Evolutionary conservation across 2,113 vertebrate genomes (phyloP).

Genomic region (Shinisaurus crocodilurus): DNA sequence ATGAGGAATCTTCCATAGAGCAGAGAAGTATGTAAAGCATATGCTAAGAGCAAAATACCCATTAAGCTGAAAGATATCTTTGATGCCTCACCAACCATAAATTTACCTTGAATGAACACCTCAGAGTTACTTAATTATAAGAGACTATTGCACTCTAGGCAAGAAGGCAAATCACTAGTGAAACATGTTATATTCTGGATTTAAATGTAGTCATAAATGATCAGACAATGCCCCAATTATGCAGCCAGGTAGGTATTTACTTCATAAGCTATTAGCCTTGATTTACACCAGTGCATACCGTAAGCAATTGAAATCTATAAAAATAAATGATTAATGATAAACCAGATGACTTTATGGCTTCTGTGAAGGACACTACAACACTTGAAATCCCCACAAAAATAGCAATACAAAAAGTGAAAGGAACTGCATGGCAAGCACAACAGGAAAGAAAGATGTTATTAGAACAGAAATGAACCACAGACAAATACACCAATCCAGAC

Average conservation of each 20-base stretch:
- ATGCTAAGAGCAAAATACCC: background rate
- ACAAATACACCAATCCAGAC: background rate
- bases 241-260: background rate
- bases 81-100: slow-evolving; percentile 22
- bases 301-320: slow-evolving; percentile 22
- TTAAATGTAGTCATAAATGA: background rate
- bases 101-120: slow-evolving; percentile 2
- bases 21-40: background rate
- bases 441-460: background rate
- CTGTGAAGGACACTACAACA: background rate
- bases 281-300: slow-evolving; percentile 6
- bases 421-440: background rate
- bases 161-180: background rate
- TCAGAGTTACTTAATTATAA: slow-evolving; percentile 17
- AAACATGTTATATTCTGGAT: background rate
- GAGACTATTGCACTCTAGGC: background rate
- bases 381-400: background rate
- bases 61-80: background rate
- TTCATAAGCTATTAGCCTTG: background rate
- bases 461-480: background rate
- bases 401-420: background rate
- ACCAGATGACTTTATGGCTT: slow-evolving; percentile 9
- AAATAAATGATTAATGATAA: slow-evolving; percentile 19
- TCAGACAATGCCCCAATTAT: background rate
- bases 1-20: background rate